A percentile compares a stretch with the other conserved stretches of the same genome.
These are phyloP conservation scores for Dermolepida albohirtum DNA, from an alignment of 2,888 invertebrate species.

Conservation along the genomic window DNA sequence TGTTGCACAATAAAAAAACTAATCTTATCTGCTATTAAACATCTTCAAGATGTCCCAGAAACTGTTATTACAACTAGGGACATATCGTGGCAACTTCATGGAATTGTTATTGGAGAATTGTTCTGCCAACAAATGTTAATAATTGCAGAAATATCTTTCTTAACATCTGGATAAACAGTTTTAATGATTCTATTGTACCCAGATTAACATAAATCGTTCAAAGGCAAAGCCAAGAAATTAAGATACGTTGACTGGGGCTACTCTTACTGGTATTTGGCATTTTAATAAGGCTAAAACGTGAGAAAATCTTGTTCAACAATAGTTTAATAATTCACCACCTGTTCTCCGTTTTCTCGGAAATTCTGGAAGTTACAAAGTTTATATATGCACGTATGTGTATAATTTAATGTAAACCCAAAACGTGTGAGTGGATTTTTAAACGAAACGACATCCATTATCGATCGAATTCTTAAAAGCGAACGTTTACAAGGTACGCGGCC, in stretches of 20 bases:
- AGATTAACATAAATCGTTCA: too few species aligned
- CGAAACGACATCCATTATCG: conserved; percentile 21
- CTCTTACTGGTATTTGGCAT: conserved; percentile 1
- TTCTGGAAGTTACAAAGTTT: conserved; percentile 25
- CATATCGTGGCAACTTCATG: too few species aligned
- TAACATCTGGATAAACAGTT: too few species aligned
- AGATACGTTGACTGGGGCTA: neutral
- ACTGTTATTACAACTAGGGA: too few species aligned
- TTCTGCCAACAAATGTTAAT: too few species aligned
- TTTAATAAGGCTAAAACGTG: conserved; percentile 7
- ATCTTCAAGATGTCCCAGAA: too few species aligned
- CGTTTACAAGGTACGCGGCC: too few species aligned
- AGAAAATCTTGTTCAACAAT: conserved; percentile 21
- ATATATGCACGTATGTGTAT: conserved; percentile 15
- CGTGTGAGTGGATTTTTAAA: conserved; percentile 21
- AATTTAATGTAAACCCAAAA: conserved; percentile 28
- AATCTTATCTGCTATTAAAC: too few species aligned
- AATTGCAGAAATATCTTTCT: too few species aligned
- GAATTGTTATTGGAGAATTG: too few species aligned
- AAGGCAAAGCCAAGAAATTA: neutral
- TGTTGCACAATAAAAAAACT: too few species aligned
- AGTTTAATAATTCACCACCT: conserved; percentile 29
- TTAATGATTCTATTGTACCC: too few species aligned
- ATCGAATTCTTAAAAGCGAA: conserved; percentile 7
- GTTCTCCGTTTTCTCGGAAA: conserved; percentile 24